Percentiles rank a stretch among this genome's conserved stretches.
Conservation (phyloP, 1,140 invertebrate species). For the Drosophila rhopaloa region DNA sequence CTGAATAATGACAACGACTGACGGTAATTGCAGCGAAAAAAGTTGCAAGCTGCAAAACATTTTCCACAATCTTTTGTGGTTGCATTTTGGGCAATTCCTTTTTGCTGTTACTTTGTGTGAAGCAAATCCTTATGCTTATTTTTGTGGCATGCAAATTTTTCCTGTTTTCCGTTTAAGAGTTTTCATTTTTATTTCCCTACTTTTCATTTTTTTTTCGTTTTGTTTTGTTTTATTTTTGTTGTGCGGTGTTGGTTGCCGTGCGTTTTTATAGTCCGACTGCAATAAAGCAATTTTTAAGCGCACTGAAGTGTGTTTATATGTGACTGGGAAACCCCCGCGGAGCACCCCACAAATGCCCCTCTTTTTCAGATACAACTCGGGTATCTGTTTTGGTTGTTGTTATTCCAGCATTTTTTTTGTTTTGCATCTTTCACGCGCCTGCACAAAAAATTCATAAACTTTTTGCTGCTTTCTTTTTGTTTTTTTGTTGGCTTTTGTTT, state of each 20-base stretch:
- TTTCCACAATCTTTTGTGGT: constrained; percentile 52
- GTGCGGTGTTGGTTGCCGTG: constrained; percentile 61
- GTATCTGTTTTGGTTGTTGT: constrained; percentile 57
- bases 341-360: constrained; percentile 5
- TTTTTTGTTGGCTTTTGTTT: constrained; percentile 24
- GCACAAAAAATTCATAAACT: constrained; percentile 83
- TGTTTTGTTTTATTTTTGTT: constrained; percentile 7
- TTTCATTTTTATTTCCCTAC: constrained; percentile 45
- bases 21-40: constrained; percentile 58
- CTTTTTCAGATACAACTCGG: constrained; percentile 33
- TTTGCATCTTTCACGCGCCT: constrained; percentile 81
- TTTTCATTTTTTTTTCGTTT: constrained; percentile 20
- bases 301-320: constrained; percentile 82
- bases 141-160: constrained; percentile 81
- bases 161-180: constrained; percentile 60
- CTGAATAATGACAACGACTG: constrained; percentile 61
- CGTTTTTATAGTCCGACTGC: constrained; percentile 81
- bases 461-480: constrained; percentile 63
- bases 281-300: constrained; percentile 83
- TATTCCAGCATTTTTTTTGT: constrained; percentile 26
- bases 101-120: constrained; percentile 44
- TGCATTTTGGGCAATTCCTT: constrained; percentile 57
- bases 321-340: constrained; percentile 57
- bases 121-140: constrained; percentile 77
- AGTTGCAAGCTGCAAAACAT: constrained; percentile 55